Evolutionary conservation across 2,113 vertebrate species (phyloP), one percentile per base, ranked within the genome.

Genomic region (Platysteira castanea): DNA sequence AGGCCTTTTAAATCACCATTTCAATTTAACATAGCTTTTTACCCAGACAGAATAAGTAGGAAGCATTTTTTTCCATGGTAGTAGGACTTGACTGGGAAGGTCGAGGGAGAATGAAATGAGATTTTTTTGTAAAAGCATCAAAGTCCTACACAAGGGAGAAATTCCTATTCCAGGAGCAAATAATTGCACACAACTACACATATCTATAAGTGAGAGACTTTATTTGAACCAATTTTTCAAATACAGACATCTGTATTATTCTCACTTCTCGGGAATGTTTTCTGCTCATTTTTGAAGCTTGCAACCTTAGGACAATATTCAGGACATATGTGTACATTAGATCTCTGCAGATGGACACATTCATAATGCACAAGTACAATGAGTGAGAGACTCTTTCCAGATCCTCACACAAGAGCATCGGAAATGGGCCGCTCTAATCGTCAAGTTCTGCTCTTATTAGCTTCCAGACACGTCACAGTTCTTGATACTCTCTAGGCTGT

Each of bases 291-390:
- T 97, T 95, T 91, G 85, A 96, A 96, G 95, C 95, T 96, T 97
- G 94, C 96, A 96, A 96, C 94, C 95, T 97, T 96, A 97, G 94
- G 93, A 96, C 95, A 97, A 94, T 96, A 96, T 93, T 94, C 96
- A 96, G 96, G 95, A 97, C 93, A 95, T 96, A 93, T 96, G 96
- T 96, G 95, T 96, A 96, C 96, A 95, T 96, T 97, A 95, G 96
- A 96, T 96, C 95, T 93, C 93, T 96, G 96, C 94, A 96, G 96
- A 97, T 96, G 96, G 96, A 97, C 93, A 96, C 95, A 96, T 95
- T 96, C 96, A 96, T 97, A 96, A 95, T 94, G 93, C 96, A 97
- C 96, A 94, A 96, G 92, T 95, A 96, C 93, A 97, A 97, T 95
- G 93, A 96, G 95, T 97, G 95, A 96, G 96, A 96, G 94, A 95